Evolutionary conservation across 2,797 vertebrate species (phyloP).

Genomic region (Smutsia gigantea): DNA sequence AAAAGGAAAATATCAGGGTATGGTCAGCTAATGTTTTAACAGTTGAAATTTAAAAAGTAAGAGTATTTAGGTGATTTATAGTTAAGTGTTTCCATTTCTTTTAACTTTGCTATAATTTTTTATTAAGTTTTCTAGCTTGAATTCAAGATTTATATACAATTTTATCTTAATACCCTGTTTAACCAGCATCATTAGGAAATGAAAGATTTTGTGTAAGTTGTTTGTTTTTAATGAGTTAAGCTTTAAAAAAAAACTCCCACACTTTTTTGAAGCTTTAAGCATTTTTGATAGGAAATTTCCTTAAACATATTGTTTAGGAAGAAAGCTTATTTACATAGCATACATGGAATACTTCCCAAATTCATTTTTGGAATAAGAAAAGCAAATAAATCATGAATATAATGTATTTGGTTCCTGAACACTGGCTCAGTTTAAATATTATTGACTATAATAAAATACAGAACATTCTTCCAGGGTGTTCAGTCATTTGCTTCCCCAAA

Average conservation of each 20-base stretch:
- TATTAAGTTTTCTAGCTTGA: constrained; percentile 4
- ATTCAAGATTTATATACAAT: constrained; percentile 25
- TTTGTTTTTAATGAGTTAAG: background rate
- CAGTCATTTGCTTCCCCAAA: background rate
- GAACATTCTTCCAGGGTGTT: background rate
- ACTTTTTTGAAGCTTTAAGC: background rate
- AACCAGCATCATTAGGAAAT: constrained; percentile 27
- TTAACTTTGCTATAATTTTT: constrained; percentile 40
- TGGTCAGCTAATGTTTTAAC: background rate
- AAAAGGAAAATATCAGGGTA: background rate
- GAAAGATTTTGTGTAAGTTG: background rate
- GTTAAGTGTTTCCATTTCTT: constrained; percentile 10
- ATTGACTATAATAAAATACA: background rate
- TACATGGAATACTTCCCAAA: background rate
- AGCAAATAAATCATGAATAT: constrained; percentile 23
- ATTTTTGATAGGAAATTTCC: constrained; percentile 19
- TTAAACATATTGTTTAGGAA: background rate
- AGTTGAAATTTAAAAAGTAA: constrained; percentile 14
- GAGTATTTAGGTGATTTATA: background rate
- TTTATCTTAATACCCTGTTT: constrained; percentile 26
- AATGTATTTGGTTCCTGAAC: background rate
- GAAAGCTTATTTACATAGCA: background rate
- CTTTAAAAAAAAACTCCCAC: background rate
- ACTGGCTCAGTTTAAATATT: background rate
- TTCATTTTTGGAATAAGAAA: constrained; percentile 7